phyloP scores from a whole-genome alignment of 2,113 vertebrate genomes.

The Caloenas nicobarica region DNA sequence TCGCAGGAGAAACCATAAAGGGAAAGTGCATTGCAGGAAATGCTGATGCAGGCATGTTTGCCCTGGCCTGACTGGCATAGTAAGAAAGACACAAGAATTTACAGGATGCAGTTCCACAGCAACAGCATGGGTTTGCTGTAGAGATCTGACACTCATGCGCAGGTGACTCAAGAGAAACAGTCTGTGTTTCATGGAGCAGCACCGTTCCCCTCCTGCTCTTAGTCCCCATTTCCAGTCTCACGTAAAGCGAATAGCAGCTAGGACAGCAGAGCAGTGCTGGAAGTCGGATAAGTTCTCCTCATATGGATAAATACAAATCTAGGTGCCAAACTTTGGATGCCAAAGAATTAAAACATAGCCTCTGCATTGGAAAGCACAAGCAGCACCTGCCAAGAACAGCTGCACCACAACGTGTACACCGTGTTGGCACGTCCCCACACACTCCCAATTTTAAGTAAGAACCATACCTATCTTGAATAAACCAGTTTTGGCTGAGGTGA shows the following conservation, averaged over 20 bases:
- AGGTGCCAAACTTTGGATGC: not conserved
- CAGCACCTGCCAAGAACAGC: not conserved
- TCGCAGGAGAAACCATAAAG: not conserved
- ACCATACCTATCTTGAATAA: not conserved
- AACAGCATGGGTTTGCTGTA: not conserved
- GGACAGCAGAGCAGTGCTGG: not conserved
- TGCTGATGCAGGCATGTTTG: not conserved
- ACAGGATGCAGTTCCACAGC: not conserved
- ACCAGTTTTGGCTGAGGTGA: rapidly evolving
- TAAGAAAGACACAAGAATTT: not conserved
- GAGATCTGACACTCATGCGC: rapidly evolving
- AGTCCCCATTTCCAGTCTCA: not conserved
- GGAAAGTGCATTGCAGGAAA: not conserved
- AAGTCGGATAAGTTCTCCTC: not conserved
- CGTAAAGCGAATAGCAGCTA: not conserved
- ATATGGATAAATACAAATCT: not conserved
- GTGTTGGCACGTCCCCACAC: rapidly evolving
- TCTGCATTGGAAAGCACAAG: not conserved
- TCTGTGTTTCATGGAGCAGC: not conserved
- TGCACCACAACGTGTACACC: not conserved
- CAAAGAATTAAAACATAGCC: not conserved
- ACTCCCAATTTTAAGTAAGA: not conserved
- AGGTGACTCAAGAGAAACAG: not conserved
- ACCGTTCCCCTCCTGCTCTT: not conserved
- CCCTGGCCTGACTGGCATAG: not conserved